Evolutionary conservation across 2,888 invertebrate genomes (phyloP).

Genomic region (Balanococcus diminutus): DNA sequence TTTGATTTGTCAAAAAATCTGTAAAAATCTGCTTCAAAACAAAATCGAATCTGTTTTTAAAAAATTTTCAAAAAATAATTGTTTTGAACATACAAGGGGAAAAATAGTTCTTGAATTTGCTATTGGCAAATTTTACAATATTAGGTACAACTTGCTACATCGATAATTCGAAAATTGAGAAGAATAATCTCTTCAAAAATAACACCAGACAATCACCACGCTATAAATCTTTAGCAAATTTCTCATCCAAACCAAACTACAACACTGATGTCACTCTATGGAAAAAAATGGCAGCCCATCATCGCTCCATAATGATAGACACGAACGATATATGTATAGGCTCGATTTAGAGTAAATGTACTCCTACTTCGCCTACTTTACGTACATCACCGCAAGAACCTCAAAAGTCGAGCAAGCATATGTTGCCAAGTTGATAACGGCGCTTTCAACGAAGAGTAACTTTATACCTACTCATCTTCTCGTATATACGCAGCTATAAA

Average conservation of each 20-base stretch:
- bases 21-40: too few relatives aligned
- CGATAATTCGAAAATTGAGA: too few relatives aligned
- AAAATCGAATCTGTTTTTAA: too few relatives aligned
- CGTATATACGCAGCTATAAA: background rate
- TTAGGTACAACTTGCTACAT: too few relatives aligned
- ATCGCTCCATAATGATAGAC: background rate
- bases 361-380: background rate
- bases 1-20: too few relatives aligned
- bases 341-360: background rate
- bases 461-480: slow-evolving; percentile 5
- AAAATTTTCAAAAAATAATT: too few relatives aligned
- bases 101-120: too few relatives aligned
- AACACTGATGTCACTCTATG: background rate
- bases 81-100: too few relatives aligned
- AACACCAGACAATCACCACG: too few relatives aligned
- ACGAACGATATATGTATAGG: background rate
- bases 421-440: slow-evolving; percentile 13
- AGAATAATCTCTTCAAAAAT: too few relatives aligned
- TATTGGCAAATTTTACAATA: too few relatives aligned
- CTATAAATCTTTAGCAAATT: background rate
- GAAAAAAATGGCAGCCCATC: background rate
- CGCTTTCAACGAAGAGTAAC: slow-evolving; percentile 4
- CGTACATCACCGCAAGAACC: background rate
- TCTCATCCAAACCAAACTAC: background rate
- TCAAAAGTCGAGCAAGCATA: background rate